Evolutionary conservation across 2,888 invertebrate species (phyloP).

Genomic region (Ischnura elegans): DNA sequence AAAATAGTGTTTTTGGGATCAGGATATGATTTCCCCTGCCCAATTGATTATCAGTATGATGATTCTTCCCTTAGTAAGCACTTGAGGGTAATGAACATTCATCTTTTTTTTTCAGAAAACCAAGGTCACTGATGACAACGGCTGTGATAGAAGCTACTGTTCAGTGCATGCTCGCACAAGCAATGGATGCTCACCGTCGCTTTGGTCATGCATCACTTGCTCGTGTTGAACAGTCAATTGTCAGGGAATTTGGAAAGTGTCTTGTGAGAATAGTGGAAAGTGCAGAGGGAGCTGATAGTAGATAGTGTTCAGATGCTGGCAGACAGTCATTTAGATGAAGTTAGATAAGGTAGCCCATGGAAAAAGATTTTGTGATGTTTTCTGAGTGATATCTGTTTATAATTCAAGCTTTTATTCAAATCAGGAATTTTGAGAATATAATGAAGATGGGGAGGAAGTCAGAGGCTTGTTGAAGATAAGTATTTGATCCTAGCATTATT

Average conservation of each 20-base stretch:
- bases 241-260: slow-evolving; percentile 97
- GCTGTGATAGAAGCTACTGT: slow-evolving; percentile 98
- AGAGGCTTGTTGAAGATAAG: background rate
- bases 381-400: slow-evolving; percentile 9
- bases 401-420: background rate
- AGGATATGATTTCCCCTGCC: no score
- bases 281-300: slow-evolving; percentile 79
- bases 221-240: slow-evolving; percentile 86
- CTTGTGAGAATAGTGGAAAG: slow-evolving; percentile 94
- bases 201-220: slow-evolving; percentile 82
- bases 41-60: no score
- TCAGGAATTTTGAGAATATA: background rate
- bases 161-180: slow-evolving; percentile 96
- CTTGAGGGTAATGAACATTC: no score
- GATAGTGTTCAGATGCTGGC: slow-evolving; percentile 27
- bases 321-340: background rate
- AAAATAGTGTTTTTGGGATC: no score
- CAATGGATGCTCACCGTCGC: slow-evolving; percentile 86
- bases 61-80: no score
- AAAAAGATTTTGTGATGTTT: background rate
- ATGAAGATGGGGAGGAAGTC: background rate
- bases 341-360: background rate
- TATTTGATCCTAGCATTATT: background rate
- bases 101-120: slow-evolving; percentile 81
- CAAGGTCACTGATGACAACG: slow-evolving; percentile 94